These are phyloP conservation scores for Ricordea florida DNA, from an alignment of 92 coral and sea anemone species.

Conservation along the genomic window DNA sequence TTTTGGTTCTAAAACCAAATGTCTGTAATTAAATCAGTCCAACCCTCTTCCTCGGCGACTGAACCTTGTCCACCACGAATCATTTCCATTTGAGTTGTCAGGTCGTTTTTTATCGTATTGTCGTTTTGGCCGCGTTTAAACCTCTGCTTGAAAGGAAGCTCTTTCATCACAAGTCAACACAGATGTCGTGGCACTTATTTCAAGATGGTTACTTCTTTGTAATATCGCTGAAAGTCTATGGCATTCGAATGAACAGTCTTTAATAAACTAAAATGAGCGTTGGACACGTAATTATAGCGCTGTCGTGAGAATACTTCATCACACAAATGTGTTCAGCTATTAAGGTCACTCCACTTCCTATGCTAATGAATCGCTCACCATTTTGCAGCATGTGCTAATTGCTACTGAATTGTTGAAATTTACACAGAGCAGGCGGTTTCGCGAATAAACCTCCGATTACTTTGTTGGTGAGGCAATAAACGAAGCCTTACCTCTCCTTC, in stretches of 20 bases:
- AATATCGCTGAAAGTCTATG: background rate
- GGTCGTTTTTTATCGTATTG: too few relatives aligned
- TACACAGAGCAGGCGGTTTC: background rate
- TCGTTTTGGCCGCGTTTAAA: too few relatives aligned
- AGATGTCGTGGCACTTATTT: background rate
- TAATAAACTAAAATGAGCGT: background rate
- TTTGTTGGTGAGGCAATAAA: background rate
- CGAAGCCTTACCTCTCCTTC: background rate
- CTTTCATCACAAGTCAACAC: too few relatives aligned
- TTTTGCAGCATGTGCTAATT: background rate
- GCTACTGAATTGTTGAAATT: slow-evolving; percentile 10
- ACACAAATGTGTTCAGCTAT: background rate
- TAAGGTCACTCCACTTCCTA: background rate
- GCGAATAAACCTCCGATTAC: background rate
- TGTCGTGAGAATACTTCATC: background rate
- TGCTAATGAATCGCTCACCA: background rate
- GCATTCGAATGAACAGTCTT: background rate
- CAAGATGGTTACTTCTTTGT: background rate
- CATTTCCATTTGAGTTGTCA: too few relatives aligned
- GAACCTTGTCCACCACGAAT: too few relatives aligned
- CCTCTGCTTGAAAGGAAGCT: too few relatives aligned
- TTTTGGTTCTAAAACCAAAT: too few relatives aligned
- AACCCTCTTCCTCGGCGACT: too few relatives aligned
- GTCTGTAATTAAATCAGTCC: too few relatives aligned
- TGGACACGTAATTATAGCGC: background rate